Conservation (phyloP, 2,113 vertebrate species). For the Corapipo altera region DNA sequence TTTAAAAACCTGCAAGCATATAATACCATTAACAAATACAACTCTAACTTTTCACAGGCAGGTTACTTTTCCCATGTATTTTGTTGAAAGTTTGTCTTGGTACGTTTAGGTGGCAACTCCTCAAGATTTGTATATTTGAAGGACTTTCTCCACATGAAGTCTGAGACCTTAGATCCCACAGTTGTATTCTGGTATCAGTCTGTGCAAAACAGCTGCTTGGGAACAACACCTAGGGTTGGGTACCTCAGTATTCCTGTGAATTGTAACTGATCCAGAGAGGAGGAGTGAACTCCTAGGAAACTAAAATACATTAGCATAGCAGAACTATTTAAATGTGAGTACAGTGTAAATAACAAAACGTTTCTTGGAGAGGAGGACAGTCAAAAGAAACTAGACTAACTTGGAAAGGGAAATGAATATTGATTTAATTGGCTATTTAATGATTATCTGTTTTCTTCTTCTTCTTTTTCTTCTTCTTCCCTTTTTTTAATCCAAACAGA, state of each 20-base stretch:
- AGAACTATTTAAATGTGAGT: constrained; percentile 32
- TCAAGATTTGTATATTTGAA: neutral
- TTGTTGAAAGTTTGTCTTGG: neutral
- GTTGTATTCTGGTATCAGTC: neutral
- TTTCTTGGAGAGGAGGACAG: neutral
- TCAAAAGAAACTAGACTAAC: constrained; percentile 1
- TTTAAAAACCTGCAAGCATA: rapidly evolving
- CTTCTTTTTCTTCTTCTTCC: constrained; percentile 16
- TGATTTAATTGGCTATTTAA: constrained; percentile 74
- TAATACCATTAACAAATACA: neutral
- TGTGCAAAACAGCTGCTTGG: neutral
- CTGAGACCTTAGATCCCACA: neutral
- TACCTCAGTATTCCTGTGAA: neutral
- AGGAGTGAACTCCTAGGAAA: neutral
- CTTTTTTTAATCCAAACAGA: constrained; percentile 67
- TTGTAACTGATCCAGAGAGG: neutral
- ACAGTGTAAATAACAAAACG: constrained; percentile 1
- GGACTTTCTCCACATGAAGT: neutral
- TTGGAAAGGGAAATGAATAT: constrained; percentile 2
- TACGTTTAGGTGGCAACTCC: neutral
- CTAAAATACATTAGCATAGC: constrained; percentile 1
- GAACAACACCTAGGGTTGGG: neutral
- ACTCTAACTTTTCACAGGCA: neutral
- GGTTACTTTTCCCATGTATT: neutral
- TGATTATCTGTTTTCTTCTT: constrained; percentile 65